Percentiles rank a stretch among this genome's conserved stretches.
phyloP scores from a whole-genome alignment of 2,797 vertebrate genomes.

The Sarcoramphus papa region DNA sequence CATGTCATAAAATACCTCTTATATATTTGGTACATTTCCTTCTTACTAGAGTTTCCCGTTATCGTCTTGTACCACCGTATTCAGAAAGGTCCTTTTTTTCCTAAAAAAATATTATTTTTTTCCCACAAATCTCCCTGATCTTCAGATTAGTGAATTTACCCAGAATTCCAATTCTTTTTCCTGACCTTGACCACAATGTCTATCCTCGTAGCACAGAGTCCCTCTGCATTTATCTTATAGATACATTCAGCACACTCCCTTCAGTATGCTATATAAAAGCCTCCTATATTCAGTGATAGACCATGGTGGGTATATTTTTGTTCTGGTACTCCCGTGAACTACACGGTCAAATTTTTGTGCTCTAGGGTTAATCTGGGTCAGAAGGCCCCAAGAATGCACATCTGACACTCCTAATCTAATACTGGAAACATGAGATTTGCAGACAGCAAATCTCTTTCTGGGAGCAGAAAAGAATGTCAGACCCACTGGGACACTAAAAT shows the following conservation, averaged over 20 bases:
- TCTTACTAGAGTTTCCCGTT: not conserved
- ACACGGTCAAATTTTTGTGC: not conserved
- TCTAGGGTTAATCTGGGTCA: constrained; percentile 31
- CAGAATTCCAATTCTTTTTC: not conserved
- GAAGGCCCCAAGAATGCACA: constrained; percentile 5
- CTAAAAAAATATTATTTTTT: not conserved
- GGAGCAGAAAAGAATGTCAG: constrained; percentile 10
- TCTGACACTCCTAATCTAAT: constrained; percentile 46
- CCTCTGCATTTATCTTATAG: not conserved
- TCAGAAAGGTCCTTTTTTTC: not conserved
- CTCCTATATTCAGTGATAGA: not conserved
- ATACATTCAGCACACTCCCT: not conserved
- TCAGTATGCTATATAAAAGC: not conserved
- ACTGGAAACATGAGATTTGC: constrained; percentile 49
- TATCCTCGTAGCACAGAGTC: not conserved
- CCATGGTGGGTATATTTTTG: not conserved
- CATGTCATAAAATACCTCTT: not conserved
- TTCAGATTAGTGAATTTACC: not conserved
- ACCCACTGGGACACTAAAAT: not conserved
- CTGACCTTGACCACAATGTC: not conserved
- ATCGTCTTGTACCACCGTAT: rapidly evolving
- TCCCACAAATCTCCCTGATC: not conserved
- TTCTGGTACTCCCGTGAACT: not conserved
- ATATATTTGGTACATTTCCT: not conserved
- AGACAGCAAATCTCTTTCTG: constrained; percentile 30